Base-by-base conservation (phyloP, 2,797 vertebrate species). In the Trachops cirrhosus region DNA sequence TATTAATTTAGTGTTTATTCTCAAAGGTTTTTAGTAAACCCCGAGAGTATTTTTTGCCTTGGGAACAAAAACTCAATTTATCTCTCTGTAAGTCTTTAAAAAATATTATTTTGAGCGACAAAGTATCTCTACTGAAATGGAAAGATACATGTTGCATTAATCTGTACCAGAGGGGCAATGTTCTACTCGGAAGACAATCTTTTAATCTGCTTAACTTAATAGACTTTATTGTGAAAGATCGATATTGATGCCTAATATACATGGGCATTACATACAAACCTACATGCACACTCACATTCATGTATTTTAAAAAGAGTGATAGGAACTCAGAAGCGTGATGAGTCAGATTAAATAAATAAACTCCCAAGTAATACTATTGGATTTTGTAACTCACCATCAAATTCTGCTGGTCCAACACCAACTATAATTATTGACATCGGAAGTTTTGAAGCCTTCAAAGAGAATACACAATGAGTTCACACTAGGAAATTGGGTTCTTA, bases 381-480 rank as follows among this genome's bases (percentile, higher is more conserved):
- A 85, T 50, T 87, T 41, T 39, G 85, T 91, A 37, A 97, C 99
- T 99, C 98, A 99, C 99, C 99, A 93, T 99, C 99, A 97, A 99
- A 99, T 97, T 99, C 99, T n/a, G 99, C 99, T 91, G 99, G 99
- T 98, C 99, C 99, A 87, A 99, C 99, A 62, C 99, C 99, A 78
- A 99, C 99, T 97, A 99, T 99, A 98, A 99, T 99, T 98, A 99
- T 99, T 87, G 99, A 99, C 99, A 99, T 99, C 94, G 99, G 99
- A 98, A 99, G 98, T 98, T 98, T 99, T 6, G 99, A 99, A 86
- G 98, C 98, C 98, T 99, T 98, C 24, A 97, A 97, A 98, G 89
- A 94, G 95, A 96, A 85, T 44, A 96, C 15, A 97, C 86, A 95
- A 94, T 92, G 34, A 95, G 2, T 34, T 91, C 75, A 87, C 21